Percentiles rank a stretch among this genome's conserved stretches.
phyloP scores from a whole-genome alignment of 2,113 vertebrate species.

The Lepisosteus oculatus region DNA sequence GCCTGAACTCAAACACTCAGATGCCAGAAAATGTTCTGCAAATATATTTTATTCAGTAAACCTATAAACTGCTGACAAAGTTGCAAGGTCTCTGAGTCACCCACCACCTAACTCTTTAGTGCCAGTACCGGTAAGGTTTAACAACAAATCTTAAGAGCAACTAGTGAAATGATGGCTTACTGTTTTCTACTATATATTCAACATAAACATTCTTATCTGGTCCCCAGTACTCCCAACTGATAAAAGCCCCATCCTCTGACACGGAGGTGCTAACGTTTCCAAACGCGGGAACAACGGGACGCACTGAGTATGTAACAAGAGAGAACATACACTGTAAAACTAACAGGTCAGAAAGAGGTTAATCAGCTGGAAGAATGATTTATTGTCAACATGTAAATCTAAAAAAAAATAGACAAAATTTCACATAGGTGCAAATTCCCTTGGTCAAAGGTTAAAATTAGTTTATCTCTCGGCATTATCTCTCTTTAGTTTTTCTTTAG shows the following conservation, averaged over 20 bases:
- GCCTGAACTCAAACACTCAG: not conserved
- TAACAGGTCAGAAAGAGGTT: slow-evolving; percentile 25
- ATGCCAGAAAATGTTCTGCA: slow-evolving; percentile 19
- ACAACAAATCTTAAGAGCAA: slow-evolving; percentile 24
- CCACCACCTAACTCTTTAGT: slow-evolving; percentile 23
- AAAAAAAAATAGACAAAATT: too few relatives aligned
- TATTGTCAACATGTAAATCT: too few relatives aligned
- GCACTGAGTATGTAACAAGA: slow-evolving; percentile 76
- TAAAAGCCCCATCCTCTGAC: slow-evolving; percentile 78
- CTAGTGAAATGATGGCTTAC: slow-evolving; percentile 75
- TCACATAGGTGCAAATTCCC: too few relatives aligned
- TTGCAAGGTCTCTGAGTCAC: slow-evolving; percentile 34
- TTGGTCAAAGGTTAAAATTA: too few relatives aligned
- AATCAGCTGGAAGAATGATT: too few relatives aligned
- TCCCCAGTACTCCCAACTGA: slow-evolving; percentile 94
- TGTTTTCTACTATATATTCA: slow-evolving; percentile 88
- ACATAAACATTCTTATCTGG: slow-evolving; percentile 83
- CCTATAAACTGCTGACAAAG: slow-evolving; percentile 44
- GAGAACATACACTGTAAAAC: slow-evolving; percentile 66
- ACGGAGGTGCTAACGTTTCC: slow-evolving; percentile 78
- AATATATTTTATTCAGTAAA: slow-evolving; percentile 40
- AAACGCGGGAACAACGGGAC: slow-evolving; percentile 71
- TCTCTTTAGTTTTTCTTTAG: too few relatives aligned
- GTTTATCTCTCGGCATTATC: too few relatives aligned
- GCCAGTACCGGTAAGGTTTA: too few relatives aligned